phyloP scores from a whole-genome alignment of 2,113 vertebrate genomes.

The Meleagris gallopavo region DNA sequence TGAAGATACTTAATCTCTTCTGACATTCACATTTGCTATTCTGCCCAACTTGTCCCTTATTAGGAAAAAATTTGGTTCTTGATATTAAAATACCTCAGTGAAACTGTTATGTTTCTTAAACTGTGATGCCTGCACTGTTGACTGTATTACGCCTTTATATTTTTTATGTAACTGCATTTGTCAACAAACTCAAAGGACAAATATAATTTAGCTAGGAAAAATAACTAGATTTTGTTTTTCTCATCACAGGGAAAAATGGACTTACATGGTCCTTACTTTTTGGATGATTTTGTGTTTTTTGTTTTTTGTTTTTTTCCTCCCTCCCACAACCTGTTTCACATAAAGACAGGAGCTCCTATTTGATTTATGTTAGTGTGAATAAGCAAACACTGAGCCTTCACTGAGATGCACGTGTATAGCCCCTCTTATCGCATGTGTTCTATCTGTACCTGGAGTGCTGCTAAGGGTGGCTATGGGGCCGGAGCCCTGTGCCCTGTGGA shows the following conservation, averaged over 20 bases:
- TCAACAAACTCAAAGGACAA: conserved; percentile 30
- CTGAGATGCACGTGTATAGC: neutral
- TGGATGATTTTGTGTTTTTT: neutral
- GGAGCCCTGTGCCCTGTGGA: neutral
- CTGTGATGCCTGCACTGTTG: neutral
- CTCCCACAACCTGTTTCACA: neutral
- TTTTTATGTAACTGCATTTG: conserved; percentile 41
- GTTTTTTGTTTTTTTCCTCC: no score
- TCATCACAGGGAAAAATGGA: neutral
- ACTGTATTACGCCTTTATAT: conserved; percentile 12
- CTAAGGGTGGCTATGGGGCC: neutral
- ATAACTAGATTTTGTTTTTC: neutral
- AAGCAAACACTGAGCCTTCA: neutral
- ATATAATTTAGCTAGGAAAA: conserved; percentile 3
- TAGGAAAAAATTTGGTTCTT: neutral
- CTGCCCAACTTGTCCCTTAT: conserved; percentile 2
- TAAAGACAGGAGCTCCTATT: neutral
- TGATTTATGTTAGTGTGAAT: neutral
- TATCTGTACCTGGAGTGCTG: neutral
- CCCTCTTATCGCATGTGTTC: neutral
- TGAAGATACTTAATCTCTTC: conserved; percentile 17
- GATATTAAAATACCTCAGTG: neutral
- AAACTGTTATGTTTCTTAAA: conserved; percentile 35
- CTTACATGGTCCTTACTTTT: neutral
- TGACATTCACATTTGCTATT: neutral